Conservation (phyloP, 2,797 vertebrate species). For the Margarornis squamiger region DNA sequence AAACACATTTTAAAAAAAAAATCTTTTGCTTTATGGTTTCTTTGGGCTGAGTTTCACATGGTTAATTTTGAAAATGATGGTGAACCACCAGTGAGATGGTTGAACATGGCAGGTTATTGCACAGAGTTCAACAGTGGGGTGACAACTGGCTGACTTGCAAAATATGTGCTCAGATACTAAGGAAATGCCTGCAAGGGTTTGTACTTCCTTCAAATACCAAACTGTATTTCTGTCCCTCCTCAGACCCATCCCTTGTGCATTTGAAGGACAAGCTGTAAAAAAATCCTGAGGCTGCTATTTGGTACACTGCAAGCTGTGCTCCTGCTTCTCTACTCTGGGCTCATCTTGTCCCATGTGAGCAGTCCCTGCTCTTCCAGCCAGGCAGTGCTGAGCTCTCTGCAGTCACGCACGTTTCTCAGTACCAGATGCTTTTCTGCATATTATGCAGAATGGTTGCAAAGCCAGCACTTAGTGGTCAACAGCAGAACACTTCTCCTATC, state of each 20-base stretch:
- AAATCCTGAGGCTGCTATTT: not conserved
- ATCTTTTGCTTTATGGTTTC: not conserved
- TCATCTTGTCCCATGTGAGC: accelerated
- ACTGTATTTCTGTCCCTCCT: not conserved
- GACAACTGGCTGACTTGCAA: accelerated
- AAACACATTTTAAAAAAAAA: not conserved
- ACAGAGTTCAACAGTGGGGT: not conserved
- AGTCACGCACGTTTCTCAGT: not conserved
- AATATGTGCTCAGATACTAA: not conserved
- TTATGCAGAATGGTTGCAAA: not conserved
- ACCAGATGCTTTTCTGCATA: not conserved
- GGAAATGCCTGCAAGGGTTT: not conserved
- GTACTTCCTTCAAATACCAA: not conserved
- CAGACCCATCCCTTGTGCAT: not conserved
- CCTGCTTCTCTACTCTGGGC: not conserved
- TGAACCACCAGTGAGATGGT: not conserved
- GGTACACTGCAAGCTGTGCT: not conserved
- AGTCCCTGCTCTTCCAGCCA: not conserved
- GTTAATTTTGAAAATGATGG: not conserved
- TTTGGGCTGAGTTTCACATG: not conserved
- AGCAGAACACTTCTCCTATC: not conserved
- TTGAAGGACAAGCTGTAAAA: not conserved
- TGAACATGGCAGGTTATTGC: not conserved
- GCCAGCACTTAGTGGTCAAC: not conserved
- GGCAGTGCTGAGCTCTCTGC: not conserved